These are phyloP conservation scores for Pycnonotus jocosus DNA, from an alignment of 2,113 vertebrate genomes.

Conservation along the genomic window DNA sequence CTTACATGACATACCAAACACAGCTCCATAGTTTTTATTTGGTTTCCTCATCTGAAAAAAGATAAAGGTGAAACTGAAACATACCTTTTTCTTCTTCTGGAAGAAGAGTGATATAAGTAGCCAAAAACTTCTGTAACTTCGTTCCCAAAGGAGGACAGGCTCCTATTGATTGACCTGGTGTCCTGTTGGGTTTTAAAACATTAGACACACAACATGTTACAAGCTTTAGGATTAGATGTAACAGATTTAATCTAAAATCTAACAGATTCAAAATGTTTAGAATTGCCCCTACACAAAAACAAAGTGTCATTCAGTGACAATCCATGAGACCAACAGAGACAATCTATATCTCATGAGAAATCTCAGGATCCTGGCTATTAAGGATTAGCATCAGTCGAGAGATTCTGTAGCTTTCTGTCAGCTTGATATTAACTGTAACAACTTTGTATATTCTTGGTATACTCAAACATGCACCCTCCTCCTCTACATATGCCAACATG, in stretches of 20 bases:
- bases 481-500: not conserved
- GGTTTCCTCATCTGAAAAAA: not conserved
- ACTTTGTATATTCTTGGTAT: not conserved
- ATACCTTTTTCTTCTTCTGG: conserved; percentile 82
- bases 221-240: not conserved
- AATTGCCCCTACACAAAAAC: not conserved
- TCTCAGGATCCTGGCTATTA: not conserved
- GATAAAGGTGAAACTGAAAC: not conserved
- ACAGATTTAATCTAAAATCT: not conserved
- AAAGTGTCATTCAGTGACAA: not conserved
- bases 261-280: not conserved
- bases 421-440: not conserved
- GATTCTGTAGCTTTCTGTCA: not conserved
- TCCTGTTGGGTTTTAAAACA: conserved; percentile 66
- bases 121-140: conserved; percentile 84
- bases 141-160: conserved; percentile 82
- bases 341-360: not conserved
- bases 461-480: not conserved
- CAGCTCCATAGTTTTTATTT: not conserved
- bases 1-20: not conserved
- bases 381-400: not conserved
- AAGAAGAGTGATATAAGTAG: conserved; percentile 77
- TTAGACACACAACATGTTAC: not conserved
- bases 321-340: not conserved
- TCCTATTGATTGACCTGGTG: conserved; percentile 76